Evolutionary conservation across 2,888 invertebrate species (phyloP), one percentile per base, ranked within the genome.

Genomic region (Eupithecia subumbrata): DNA sequence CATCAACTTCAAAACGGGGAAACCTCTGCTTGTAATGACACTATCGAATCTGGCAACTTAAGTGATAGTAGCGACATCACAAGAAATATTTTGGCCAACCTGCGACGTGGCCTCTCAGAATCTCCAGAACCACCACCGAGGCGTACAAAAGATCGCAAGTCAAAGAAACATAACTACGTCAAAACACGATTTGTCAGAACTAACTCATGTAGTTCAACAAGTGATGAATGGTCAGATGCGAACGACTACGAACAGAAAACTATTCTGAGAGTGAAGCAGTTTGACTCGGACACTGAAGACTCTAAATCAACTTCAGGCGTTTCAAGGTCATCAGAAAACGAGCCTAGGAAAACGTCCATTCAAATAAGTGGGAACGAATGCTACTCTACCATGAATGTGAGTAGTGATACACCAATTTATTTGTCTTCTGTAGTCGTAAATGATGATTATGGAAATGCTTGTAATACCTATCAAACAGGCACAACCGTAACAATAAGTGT

Each of bases 311-410:
- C 80, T 76, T 85, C 83, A 82, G 83, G 87, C 40, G 78, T 85
- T n/a, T 82, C 86, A 76, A 87, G 89, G 73, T 84, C 86, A 63
- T 81, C 84, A 34, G 92, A 92, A 85, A 91, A 89, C 78, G 95
- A 95, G 78, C 90, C 93, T 16, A 93, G 95, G 83, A 96, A 96
- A 92, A 96, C 97, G 25, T 97, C 97, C 18, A 97, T 97, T 83
- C 94, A 97, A 95, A 97, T 97, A 85, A 97, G 95, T 87, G 97
- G 96, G 72, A 96, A 96, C 87, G 97, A 96, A 92, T 97, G 95
- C 91, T 97, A 97, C 85, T 97, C 97, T 69, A 97, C 97, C 25
- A 96, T 97, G 90, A 97, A 97, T 87, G 96, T 97, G 2, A 96
- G 95, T 82, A 96, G 95, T 84, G 96, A 97, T 84, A 95, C 96